Percentiles rank a stretch among this genome's conserved stretches.
Conservation (phyloP, 2,888 invertebrate species). For the Myathropa florea region DNA sequence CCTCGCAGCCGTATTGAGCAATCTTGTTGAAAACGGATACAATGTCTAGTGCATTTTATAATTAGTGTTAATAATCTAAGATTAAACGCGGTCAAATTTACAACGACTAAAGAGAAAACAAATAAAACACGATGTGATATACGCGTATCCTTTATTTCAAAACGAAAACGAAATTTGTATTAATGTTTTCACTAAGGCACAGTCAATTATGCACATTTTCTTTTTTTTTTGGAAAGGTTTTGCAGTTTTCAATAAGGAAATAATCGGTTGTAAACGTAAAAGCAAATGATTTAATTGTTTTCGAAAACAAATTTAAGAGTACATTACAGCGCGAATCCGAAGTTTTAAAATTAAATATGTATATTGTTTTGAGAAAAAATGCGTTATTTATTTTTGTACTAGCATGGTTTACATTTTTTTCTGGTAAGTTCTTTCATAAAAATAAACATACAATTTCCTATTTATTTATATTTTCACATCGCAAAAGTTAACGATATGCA, state of each 20-base stretch:
- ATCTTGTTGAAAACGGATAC: conserved; percentile 50
- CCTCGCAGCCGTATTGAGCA: conserved; percentile 53
- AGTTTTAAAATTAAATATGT: conserved; percentile 59
- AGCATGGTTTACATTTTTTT: conserved; percentile 69
- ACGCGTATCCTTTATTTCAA: conserved; percentile 1
- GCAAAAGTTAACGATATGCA: not conserved
- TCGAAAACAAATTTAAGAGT: conserved; percentile 13
- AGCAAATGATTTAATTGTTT: conserved; percentile 52
- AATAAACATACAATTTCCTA: not conserved
- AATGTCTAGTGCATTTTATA: conserved; percentile 62
- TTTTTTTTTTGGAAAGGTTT: conserved; percentile 59
- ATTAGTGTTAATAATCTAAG: conserved; percentile 51
- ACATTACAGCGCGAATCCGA: conserved; percentile 31
- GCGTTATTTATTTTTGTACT: conserved; percentile 68
- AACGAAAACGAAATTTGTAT: conserved; percentile 29
- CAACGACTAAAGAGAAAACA: conserved; percentile 14
- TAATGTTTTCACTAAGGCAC: conserved; percentile 63
- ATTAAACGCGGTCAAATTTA: conserved; percentile 43
- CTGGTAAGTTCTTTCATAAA: conserved; percentile 56
- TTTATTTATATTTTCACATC: not conserved
- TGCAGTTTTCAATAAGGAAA: conserved; percentile 44
- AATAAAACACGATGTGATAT: conserved; percentile 55
- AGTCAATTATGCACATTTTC: conserved; percentile 70
- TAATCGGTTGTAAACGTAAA: conserved; percentile 36
- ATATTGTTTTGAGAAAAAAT: conserved; percentile 69